A percentile compares a stretch with the other conserved stretches of the same genome.
phyloP scores from a whole-genome alignment of 1,140 invertebrate genomes.

The Megathymus violae region DNA sequence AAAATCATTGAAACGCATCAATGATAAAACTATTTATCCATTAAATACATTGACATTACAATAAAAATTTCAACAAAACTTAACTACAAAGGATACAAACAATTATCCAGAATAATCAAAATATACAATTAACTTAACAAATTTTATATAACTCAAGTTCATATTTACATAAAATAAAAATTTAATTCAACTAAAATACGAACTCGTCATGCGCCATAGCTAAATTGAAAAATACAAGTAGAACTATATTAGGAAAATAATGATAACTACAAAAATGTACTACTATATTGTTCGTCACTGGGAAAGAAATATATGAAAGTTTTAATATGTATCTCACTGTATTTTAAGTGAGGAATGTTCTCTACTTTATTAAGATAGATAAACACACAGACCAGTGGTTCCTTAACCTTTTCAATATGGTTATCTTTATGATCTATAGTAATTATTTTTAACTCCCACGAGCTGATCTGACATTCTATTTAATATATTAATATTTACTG shows the following conservation, averaged over 20 bases:
- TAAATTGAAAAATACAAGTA: slow-evolving; percentile 21
- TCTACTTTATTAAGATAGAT: too few species aligned
- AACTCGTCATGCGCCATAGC: slow-evolving; percentile 12
- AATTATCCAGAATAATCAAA: slow-evolving; percentile 48
- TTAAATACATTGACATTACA: slow-evolving; percentile 7
- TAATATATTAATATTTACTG: too few species aligned
- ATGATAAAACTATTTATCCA: slow-evolving; percentile 1
- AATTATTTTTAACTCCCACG: too few species aligned
- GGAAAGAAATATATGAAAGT: too few species aligned
- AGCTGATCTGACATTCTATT: too few species aligned
- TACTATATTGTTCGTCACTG: too few species aligned
- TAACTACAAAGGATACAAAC: slow-evolving; percentile 29
- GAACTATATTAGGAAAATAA: slow-evolving; percentile 16
- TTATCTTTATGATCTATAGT: too few species aligned
- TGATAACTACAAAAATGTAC: slow-evolving; percentile 5
- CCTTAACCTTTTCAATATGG: too few species aligned
- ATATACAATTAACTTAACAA: slow-evolving; percentile 64
- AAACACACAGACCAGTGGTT: too few species aligned
- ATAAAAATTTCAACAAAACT: slow-evolving; percentile 25
- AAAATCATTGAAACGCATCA: neutral
- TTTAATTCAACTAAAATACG: slow-evolving; percentile 26
- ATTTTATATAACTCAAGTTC: slow-evolving; percentile 41
- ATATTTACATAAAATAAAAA: slow-evolving; percentile 66
- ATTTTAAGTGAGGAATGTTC: too few species aligned
- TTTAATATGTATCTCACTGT: too few species aligned